Percentiles rank a stretch among this genome's conserved stretches.
Evolutionary conservation across 2,888 invertebrate genomes (phyloP).

Genomic region (Coenonympha glycerion): DNA sequence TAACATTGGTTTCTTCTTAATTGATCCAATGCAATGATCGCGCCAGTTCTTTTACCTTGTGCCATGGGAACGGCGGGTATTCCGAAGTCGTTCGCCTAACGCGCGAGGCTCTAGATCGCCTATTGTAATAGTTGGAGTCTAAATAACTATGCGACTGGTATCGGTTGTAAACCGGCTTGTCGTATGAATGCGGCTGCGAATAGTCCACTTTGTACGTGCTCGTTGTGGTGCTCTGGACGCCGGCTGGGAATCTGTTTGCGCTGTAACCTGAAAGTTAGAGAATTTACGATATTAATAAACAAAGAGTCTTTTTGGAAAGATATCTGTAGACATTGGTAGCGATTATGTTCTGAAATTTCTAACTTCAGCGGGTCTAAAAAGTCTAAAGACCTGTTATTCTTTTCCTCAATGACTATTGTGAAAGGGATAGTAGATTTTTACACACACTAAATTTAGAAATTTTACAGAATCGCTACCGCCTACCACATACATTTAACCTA

Average conservation of each 20-base stretch:
- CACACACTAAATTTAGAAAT: no score
- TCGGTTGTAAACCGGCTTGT: conserved; percentile 67
- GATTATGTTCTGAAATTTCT: no score
- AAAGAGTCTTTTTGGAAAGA: no score
- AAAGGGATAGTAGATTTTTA: no score
- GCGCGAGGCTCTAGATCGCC: conserved; percentile 60
- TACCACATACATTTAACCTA: no score
- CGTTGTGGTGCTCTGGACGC: conserved; percentile 65
- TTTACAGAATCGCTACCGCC: no score
- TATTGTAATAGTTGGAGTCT: conserved; percentile 61
- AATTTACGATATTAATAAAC: not conserved
- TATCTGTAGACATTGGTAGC: no score
- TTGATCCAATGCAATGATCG: conserved; percentile 81
- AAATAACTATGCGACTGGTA: conserved; percentile 59
- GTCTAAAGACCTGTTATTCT: no score
- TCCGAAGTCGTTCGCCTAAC: conserved; percentile 57
- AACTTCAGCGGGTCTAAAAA: no score
- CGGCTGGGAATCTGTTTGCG: conserved; percentile 56
- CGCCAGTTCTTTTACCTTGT: conserved; percentile 82
- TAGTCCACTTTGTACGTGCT: conserved; percentile 71
- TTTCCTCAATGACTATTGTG: no score
- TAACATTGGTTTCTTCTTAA: conserved; percentile 34
- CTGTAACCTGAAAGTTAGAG: conserved; percentile 51
- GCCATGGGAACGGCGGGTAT: conserved; percentile 85
- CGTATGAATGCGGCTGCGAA: conserved; percentile 63